phyloP scores from a whole-genome alignment of 2,888 invertebrate genomes.

The Oligia latruncula region DNA sequence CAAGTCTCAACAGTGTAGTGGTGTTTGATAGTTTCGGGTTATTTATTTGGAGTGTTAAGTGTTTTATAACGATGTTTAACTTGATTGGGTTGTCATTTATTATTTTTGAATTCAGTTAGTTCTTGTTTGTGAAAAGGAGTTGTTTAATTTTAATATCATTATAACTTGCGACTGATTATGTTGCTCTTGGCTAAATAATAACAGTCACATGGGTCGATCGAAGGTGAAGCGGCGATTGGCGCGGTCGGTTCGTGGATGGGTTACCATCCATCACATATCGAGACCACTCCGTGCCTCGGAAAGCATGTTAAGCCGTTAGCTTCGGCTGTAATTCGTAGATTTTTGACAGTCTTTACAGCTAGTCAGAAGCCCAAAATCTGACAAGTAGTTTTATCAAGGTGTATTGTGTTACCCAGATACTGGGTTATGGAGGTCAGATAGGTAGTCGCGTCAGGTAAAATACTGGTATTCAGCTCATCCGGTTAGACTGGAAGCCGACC shows the following conservation, averaged over 20 bases:
- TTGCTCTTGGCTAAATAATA: background rate
- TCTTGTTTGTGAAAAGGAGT: background rate
- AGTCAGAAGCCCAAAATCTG: background rate
- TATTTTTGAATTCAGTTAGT: conserved; percentile 9
- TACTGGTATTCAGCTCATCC: background rate
- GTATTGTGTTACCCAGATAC: too few relatives aligned
- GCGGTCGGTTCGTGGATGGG: background rate
- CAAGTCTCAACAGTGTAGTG: conserved; percentile 43
- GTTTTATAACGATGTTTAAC: conserved; percentile 48
- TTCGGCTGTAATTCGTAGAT: background rate
- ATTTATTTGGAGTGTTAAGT: conserved; percentile 57
- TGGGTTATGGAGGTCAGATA: too few relatives aligned
- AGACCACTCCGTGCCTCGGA: background rate
- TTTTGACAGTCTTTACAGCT: background rate
- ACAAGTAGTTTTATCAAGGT: background rate
- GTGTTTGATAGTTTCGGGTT: conserved; percentile 40
- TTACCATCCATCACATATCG: background rate
- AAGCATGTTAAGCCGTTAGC: background rate
- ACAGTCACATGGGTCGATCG: background rate
- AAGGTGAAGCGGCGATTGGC: background rate
- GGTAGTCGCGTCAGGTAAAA: too few relatives aligned
- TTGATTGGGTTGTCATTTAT: conserved; percentile 19
- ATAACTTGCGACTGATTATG: background rate
- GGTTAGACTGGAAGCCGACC: background rate
- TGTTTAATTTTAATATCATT: conserved; percentile 1